These are phyloP conservation scores for Cydia fagiglandana DNA, from an alignment of 1,140 invertebrate species.

Conservation along the genomic window DNA sequence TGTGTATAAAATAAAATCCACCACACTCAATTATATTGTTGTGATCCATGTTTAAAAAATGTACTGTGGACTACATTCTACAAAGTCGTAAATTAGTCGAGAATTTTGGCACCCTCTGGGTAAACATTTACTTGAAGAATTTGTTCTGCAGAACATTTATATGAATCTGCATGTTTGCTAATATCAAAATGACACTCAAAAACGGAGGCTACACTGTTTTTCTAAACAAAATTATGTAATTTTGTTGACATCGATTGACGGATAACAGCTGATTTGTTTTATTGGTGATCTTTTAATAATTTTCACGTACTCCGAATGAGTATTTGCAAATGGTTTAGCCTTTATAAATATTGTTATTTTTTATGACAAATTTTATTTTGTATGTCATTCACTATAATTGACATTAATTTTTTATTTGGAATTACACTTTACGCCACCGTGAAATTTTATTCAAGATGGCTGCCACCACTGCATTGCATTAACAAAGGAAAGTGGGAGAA, in stretches of 20 bases:
- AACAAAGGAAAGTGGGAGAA: slow-evolving; percentile 35
- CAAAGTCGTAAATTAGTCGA: slow-evolving; percentile 52
- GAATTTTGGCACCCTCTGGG: slow-evolving; percentile 48
- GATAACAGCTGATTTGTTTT: slow-evolving; percentile 79
- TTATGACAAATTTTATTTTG: slow-evolving; percentile 49
- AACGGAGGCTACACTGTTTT: slow-evolving; percentile 74
- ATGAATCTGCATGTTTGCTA: slow-evolving; percentile 59
- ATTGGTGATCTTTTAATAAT: slow-evolving; percentile 70
- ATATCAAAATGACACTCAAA: slow-evolving; percentile 71
- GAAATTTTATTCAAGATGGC: slow-evolving; percentile 75
- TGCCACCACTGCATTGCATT: slow-evolving; percentile 42
- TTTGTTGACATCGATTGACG: slow-evolving; percentile 80
- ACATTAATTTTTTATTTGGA: slow-evolving; percentile 67
- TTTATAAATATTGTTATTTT: slow-evolving; percentile 48
- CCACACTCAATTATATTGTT: slow-evolving; percentile 79
- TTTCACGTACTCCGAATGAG: slow-evolving; percentile 38
- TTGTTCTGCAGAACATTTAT: slow-evolving; percentile 56
- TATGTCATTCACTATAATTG: slow-evolving; percentile 46
- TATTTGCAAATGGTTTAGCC: slow-evolving; percentile 37
- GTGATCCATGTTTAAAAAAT: slow-evolving; percentile 66
- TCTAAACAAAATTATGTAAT: slow-evolving; percentile 80
- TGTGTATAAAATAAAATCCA: slow-evolving; percentile 86
- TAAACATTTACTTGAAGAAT: slow-evolving; percentile 62
- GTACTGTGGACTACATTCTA: slow-evolving; percentile 69
- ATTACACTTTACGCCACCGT: slow-evolving; percentile 64